Conservation (phyloP, 1,140 invertebrate species). For the Drosophila eugracilis region DNA sequence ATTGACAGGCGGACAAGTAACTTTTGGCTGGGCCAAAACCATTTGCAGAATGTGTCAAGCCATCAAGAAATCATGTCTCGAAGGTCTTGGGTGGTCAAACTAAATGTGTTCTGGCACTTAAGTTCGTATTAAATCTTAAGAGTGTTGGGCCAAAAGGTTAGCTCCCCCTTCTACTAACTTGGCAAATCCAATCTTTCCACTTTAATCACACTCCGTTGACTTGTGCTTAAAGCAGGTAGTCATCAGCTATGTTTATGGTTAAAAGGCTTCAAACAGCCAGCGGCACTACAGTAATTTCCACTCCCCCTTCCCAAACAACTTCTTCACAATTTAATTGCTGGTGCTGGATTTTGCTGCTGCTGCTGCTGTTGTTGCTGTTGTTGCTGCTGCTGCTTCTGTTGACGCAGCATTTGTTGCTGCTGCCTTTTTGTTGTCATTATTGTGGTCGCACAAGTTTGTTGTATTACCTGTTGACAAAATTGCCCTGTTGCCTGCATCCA, state of each 20-base stretch:
- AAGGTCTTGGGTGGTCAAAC: constrained; percentile 16
- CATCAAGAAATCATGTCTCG: constrained; percentile 33
- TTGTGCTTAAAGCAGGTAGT: constrained; percentile 7
- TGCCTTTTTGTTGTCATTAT: constrained; percentile 40
- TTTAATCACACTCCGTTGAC: constrained; percentile 6
- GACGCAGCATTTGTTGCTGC: constrained; percentile 15
- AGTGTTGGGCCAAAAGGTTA: constrained; percentile 6
- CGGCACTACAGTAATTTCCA: constrained; percentile 19
- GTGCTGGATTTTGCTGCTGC: constrained; percentile 29
- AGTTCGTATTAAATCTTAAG: constrained; percentile 1
- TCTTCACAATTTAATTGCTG: constrained; percentile 58
- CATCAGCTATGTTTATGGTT: constrained; percentile 25
- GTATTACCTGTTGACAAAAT: constrained; percentile 73
- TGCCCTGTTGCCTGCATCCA: constrained; percentile 44
- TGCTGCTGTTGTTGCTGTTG: constrained; percentile 19
- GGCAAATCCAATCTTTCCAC: constrained; percentile 21
- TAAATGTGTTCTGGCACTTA: background rate
- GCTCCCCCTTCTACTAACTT: background rate
- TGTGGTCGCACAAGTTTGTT: constrained; percentile 68
- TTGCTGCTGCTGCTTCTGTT: constrained; percentile 22
- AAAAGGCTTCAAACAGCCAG: constrained; percentile 28
- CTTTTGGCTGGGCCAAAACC: constrained; percentile 16
- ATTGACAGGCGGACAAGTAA: constrained; percentile 50
- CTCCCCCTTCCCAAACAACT: constrained; percentile 29
- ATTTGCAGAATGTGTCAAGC: constrained; percentile 47